These are phyloP conservation scores for Idaea biselata DNA, from an alignment of 2,888 invertebrate species.

Conservation along the genomic window DNA sequence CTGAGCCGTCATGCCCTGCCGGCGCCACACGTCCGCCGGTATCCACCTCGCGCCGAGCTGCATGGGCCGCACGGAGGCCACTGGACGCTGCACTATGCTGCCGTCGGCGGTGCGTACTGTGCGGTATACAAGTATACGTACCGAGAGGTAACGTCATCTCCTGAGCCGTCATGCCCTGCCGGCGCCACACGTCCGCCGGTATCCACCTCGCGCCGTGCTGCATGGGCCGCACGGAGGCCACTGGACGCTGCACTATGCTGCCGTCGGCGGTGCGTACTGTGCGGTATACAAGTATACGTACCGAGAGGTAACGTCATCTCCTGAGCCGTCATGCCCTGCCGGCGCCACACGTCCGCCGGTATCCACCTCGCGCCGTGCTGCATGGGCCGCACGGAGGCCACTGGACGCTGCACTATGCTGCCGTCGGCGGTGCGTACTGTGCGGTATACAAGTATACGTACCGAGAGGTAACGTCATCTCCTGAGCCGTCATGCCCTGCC, in stretches of 20 bases:
- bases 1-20: slow-evolving; percentile 92
- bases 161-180: slow-evolving; percentile 92
- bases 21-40: not conserved
- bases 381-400: slow-evolving; percentile 90
- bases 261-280: too few species aligned
- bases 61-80: slow-evolving; percentile 79
- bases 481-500: slow-evolving; percentile 92
- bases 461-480: slow-evolving; percentile 95
- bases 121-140: slow-evolving; percentile 75
- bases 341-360: slow-evolving; percentile 93
- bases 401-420: slow-evolving; percentile 83
- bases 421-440: slow-evolving; percentile 85
- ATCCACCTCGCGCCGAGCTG: not conserved
- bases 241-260: slow-evolving; percentile 83
- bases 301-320: slow-evolving; percentile 95
- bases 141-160: slow-evolving; percentile 95
- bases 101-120: slow-evolving; percentile 85
- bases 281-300: slow-evolving; percentile 45
- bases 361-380: slow-evolving; percentile 90
- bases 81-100: slow-evolving; percentile 83
- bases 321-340: slow-evolving; percentile 97
- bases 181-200: not conserved
- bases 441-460: slow-evolving; percentile 64
- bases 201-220: not conserved
- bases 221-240: slow-evolving; percentile 79